A percentile compares a stretch with the other conserved stretches of the same genome.
These are phyloP conservation scores for Pantherophis vulpinus DNA, from an alignment of 2,797 vertebrate species.

Conservation along the genomic window DNA sequence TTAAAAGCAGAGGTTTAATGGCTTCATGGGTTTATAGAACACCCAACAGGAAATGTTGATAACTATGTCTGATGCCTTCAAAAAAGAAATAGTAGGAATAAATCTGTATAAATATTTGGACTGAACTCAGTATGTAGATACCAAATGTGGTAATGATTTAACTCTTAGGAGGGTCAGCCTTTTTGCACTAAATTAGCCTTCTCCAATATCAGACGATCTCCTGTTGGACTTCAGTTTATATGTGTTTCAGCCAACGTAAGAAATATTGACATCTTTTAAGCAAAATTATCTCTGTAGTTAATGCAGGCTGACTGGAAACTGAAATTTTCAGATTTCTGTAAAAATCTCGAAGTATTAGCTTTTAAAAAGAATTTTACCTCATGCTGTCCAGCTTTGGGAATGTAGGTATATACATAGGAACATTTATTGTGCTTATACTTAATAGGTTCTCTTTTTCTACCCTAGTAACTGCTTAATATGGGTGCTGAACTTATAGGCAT, in stretches of 20 bases:
- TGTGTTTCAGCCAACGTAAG: neutral
- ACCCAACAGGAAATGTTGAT: constrained; percentile 38
- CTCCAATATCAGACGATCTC: neutral
- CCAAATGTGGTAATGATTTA: constrained; percentile 21
- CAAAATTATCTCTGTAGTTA: neutral
- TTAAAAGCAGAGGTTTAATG: constrained; percentile 40
- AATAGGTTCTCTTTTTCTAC: neutral
- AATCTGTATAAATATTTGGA: constrained; percentile 48
- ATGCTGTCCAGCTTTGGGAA: neutral
- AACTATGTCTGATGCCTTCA: constrained; percentile 61
- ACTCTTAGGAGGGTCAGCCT: neutral
- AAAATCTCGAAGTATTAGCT: neutral
- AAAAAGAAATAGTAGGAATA: constrained; percentile 50
- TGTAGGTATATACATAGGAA: constrained; percentile 31
- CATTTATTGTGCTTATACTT: constrained; percentile 32
- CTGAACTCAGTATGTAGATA: constrained; percentile 21
- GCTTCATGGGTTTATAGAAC: constrained; percentile 33
- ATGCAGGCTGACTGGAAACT: neutral
- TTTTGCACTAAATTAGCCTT: neutral
- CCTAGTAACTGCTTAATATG: neutral
- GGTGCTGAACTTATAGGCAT: constrained; percentile 18
- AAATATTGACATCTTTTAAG: neutral
- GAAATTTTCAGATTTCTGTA: neutral
- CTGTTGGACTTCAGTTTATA: neutral
- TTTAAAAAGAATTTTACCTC: neutral